These are phyloP conservation scores for Echeneis naucrates DNA, from an alignment of 2,797 vertebrate species.

Conservation along the genomic window DNA sequence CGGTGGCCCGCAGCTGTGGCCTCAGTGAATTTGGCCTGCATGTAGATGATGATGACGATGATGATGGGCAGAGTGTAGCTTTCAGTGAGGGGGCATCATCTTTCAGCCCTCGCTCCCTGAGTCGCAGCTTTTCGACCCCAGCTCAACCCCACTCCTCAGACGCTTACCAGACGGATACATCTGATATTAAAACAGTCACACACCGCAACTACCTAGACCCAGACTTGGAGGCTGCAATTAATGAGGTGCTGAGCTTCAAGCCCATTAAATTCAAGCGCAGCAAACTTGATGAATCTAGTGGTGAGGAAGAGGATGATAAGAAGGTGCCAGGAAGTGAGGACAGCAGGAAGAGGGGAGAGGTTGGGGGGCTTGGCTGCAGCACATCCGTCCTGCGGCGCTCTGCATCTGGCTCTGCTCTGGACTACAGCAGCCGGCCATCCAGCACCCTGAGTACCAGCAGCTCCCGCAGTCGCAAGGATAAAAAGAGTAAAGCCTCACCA, in stretches of 20 bases:
- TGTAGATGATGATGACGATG: constrained; percentile 76
- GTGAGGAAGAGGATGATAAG: constrained; percentile 79
- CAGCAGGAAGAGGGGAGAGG: constrained; percentile 81
- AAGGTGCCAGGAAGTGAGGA: constrained; percentile 71
- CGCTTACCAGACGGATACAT: constrained; percentile 57
- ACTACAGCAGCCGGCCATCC: constrained; percentile 82
- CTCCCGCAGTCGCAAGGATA: constrained; percentile 75
- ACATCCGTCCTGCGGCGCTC: constrained; percentile 86
- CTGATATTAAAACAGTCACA: constrained; percentile 79
- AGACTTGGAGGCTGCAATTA: constrained; percentile 95
- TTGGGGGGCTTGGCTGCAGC: constrained; percentile 68
- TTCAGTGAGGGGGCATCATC: constrained; percentile 83
- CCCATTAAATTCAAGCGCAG: constrained; percentile 89
- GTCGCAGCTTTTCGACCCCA: constrained; percentile 91
- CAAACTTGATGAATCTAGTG: constrained; percentile 90
- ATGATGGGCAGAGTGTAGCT: constrained; percentile 82
- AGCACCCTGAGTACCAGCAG: constrained; percentile 76
- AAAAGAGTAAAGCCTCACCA: constrained; percentile 72
- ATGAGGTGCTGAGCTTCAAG: constrained; percentile 96
- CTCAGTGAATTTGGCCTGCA: constrained; percentile 87
- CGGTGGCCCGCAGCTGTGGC: constrained; percentile 87
- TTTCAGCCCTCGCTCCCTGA: constrained; percentile 86
- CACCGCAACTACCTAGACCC: constrained; percentile 95
- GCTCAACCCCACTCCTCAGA: constrained; percentile 84
- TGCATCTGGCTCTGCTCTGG: constrained; percentile 84